Base-by-base conservation (phyloP, 2,113 vertebrate genomes). In the Bettongia penicillata region DNA sequence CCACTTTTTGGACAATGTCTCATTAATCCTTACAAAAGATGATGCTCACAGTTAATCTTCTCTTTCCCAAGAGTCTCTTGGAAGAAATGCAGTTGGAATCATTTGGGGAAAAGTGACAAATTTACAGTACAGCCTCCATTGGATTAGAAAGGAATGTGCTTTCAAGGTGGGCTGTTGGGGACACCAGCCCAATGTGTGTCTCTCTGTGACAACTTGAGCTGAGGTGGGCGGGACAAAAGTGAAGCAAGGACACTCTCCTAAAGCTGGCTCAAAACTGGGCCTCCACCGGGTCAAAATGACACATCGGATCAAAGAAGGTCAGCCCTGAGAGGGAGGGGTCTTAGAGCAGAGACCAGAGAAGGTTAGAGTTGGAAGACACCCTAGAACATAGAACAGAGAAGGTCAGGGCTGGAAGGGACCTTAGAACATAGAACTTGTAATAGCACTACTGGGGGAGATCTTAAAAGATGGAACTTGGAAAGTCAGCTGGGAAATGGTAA, bases 51-150 rank as follows among this genome's bases (percentile, higher is more conserved):
- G 89, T 9, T 95, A 68, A 90, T 91, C 92, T 43, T 52, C 49
- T 92, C 90, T 89, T 52, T 94, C 50, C 68, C 49, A 94, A 89
- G 92, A 52, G 47, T 77, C 90, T 93, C 47, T 49, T 90, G 84
- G 53, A 96, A 97, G 91, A 95, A 96, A 91, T 93, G 91, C 94
- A 8, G 89, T 53, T 95, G 90, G 89, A 92, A 93, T 24, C 57
- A 68, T 51, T 96, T 92, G 48, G 24, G 77, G 94, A 24, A 94
- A 95, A 95, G 43, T 61, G 19, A 96, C 90, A 43, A 55, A 94
- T 93, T 95, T 9, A 94, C 92, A 96, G 37, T 95, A 91, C 24
- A 89, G 95, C 61, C 28, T 95, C 93, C 37, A 92, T 94, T 31
- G 94, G 84, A 95, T 94, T 89, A 48, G 90, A 93, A 96, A 94